These are phyloP conservation scores for Sthenelais limicola DNA, from an alignment of 2,888 invertebrate species.

Conservation along the genomic window DNA sequence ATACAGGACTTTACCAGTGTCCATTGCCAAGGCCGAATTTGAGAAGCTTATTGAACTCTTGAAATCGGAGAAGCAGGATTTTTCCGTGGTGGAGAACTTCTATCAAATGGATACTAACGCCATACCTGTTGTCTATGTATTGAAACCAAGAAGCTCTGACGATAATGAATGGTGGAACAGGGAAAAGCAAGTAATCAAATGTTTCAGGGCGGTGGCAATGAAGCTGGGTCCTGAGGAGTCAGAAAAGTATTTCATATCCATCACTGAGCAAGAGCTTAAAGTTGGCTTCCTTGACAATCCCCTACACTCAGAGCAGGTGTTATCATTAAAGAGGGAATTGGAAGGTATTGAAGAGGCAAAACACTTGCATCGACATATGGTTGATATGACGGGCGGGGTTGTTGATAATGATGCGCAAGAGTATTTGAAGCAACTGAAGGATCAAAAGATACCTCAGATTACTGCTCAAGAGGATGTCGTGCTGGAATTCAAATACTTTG, in stretches of 20 bases:
- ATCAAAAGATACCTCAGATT: too few species aligned
- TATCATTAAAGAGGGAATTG: conserved; percentile 19
- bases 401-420: conserved; percentile 42
- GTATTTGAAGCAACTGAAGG: conserved; percentile 29
- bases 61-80: conserved; percentile 19
- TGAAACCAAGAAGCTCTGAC: conserved; percentile 41
- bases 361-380: conserved; percentile 42
- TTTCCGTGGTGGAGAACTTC: conserved; percentile 21
- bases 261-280: conserved; percentile 50
- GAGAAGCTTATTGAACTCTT: conserved; percentile 29
- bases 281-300: conserved; percentile 45
- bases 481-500: conserved; percentile 34
- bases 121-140: conserved; percentile 41
- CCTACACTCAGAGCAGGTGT: background rate
- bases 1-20: conserved; percentile 45
- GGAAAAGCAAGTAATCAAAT: conserved; percentile 29
- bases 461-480: too few species aligned
- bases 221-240: conserved; percentile 19
- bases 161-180: conserved; percentile 46
- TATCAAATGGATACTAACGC: conserved; percentile 45
- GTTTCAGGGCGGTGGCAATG: conserved; percentile 30
- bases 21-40: conserved; percentile 43
- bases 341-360: conserved; percentile 6
- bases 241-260: conserved; percentile 54
- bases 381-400: conserved; percentile 31